These are phyloP conservation scores for Xerus rutilus DNA, from an alignment of 2,797 vertebrate species.

Conservation along the genomic window DNA sequence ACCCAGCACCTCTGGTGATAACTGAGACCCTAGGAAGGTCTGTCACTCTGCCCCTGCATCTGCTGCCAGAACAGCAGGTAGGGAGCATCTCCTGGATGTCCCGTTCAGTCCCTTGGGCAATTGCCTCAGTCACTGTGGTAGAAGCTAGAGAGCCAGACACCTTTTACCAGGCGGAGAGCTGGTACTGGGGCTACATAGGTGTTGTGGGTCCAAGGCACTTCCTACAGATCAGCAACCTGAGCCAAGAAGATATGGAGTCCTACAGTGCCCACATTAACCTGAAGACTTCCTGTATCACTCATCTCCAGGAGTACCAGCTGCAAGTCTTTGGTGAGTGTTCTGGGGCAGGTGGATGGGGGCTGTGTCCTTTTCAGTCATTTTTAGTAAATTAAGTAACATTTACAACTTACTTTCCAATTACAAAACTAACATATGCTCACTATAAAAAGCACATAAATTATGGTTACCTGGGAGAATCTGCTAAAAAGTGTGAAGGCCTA, in stretches of 20 bases:
- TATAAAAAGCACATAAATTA: not conserved
- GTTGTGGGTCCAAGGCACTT: accelerated
- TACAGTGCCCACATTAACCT: accelerated
- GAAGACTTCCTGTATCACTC: accelerated
- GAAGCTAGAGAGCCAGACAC: accelerated
- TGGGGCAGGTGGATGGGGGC: not conserved
- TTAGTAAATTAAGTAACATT: not conserved
- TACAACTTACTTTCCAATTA: not conserved
- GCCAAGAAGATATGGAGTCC: accelerated
- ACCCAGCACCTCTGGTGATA: accelerated
- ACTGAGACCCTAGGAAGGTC: accelerated
- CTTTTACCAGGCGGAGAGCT: accelerated
- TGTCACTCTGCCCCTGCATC: not conserved
- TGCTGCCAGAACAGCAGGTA: not conserved
- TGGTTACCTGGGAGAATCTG: not conserved
- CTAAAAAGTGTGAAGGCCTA: not conserved
- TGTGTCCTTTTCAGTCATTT: not conserved
- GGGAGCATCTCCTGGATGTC: not conserved
- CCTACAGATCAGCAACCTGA: constrained; percentile 25
- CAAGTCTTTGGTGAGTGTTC: not conserved
- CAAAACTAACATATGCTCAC: not conserved
- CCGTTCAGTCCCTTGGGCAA: not conserved
- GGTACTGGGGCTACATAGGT: accelerated
- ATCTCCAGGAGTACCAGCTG: not conserved
- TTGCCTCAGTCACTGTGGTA: accelerated